Evolutionary conservation across 2,797 vertebrate species (phyloP).

Genomic region (Chromis chromis): DNA sequence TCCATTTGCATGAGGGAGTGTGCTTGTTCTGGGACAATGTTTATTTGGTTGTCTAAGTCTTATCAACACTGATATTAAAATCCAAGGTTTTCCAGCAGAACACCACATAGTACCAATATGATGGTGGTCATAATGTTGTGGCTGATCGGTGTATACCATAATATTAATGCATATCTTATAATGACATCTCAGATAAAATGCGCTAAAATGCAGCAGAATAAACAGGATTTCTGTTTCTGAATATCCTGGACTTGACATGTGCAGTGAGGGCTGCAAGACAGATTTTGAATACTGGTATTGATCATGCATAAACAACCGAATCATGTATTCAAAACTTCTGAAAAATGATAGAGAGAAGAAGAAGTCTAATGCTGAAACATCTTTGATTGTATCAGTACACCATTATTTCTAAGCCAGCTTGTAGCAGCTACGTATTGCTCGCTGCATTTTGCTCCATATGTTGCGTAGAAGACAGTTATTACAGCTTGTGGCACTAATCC

Average conservation of each 20-base stretch:
- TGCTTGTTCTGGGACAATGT: no score
- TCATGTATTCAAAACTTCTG: slow-evolving; percentile 27
- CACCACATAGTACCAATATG: no score
- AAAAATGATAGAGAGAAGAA: slow-evolving; percentile 9
- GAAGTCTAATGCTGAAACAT: slow-evolving; percentile 12
- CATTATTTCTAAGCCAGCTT: slow-evolving; percentile 18
- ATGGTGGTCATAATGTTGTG: no score
- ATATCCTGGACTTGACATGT: slow-evolving; percentile 23
- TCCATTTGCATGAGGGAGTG: no score
- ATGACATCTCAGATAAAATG: slow-evolving; percentile 3
- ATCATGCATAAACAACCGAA: slow-evolving; percentile 2
- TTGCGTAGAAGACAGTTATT: slow-evolving; percentile 31
- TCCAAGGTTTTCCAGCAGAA: no score
- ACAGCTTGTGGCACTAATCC: slow-evolving; percentile 39
- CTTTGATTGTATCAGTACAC: slow-evolving; percentile 14
- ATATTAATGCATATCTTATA: slow-evolving; percentile 17
- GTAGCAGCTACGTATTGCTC: slow-evolving; percentile 34
- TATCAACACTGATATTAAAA: no score
- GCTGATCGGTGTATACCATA: not conserved
- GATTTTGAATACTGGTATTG: slow-evolving; percentile 27
- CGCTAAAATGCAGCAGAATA: slow-evolving; percentile 15
- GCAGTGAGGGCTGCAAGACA: slow-evolving; percentile 15
- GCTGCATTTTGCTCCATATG: slow-evolving; percentile 45
- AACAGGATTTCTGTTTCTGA: slow-evolving; percentile 32
- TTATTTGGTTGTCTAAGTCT: no score